Conservation (phyloP, 2,113 vertebrate genomes). For the Dasyornis broadbenti region DNA sequence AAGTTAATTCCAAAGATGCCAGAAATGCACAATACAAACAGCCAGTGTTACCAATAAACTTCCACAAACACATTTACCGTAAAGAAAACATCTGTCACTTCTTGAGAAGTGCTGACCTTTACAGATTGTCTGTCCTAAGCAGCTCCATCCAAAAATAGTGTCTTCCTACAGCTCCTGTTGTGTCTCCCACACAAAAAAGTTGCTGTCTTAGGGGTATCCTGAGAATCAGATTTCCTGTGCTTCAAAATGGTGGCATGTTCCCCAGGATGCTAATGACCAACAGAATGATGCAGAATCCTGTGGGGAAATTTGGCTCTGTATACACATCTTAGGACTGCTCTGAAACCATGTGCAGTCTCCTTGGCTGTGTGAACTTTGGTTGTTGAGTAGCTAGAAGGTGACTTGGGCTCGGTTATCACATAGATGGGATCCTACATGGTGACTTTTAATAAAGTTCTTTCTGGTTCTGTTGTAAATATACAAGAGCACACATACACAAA, state of each 20-base stretch:
- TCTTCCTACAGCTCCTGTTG: not conserved
- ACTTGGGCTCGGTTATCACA: not conserved
- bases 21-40: not conserved
- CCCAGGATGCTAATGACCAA: not conserved
- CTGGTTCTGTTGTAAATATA: not conserved
- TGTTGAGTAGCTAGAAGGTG: not conserved
- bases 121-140: not conserved
- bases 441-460: not conserved
- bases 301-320: not conserved
- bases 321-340: not conserved
- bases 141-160: not conserved
- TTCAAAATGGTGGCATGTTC: not conserved
- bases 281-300: not conserved
- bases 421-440: accelerated
- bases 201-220: not conserved
- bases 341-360: not conserved
- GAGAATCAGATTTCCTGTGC: not conserved
- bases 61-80: not conserved
- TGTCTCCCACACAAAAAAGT: not conserved
- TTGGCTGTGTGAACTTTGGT: not conserved
- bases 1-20: not conserved
- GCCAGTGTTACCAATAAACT: not conserved
- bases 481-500: not conserved
- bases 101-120: not conserved
- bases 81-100: not conserved